Evolutionary conservation across 2,888 invertebrate genomes (phyloP), one percentile per base, ranked within the genome.

Genomic region (Mechanitis mazaeus): DNA sequence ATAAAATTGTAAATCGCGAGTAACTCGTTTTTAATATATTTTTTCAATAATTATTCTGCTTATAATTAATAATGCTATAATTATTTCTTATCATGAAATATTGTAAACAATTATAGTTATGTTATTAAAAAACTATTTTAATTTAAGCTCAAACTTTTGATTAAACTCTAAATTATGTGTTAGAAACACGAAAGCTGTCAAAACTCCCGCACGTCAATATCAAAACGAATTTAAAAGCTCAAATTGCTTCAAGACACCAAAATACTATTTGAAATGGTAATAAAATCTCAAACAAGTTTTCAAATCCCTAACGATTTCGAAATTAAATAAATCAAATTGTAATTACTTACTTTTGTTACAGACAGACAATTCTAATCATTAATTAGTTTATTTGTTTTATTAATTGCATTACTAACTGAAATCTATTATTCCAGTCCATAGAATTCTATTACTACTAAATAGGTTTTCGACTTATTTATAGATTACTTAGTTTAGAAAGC

Each of bases 151-250:
- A 75, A 78, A 78, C 73, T 72, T 78, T 81, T 77, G 74, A 76
- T 74, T 75, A 75, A 81, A 80, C 79, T 79, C 78, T 78, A 77
- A 83, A 80, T 84, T 81, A 85, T 78, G 79, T 71, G 72, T 72
- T 72, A 65, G 61, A 63, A 80, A 71, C 81, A 83, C 79, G 82
- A 81, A 20, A 20, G 1, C 20, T 20, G 20, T 1, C 20, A 20
- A 20, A 20, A 20, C 20, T 20, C 20, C 20, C 20, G 20, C 20
- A 20, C 20, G 20, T 20, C 20, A 20, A 20, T 20, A 20, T 20
- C 20, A 20, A 20, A 69, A 71, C 71, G 66, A 42, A 9, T 42
- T 42, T 42, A 9, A 42, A 42, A 6, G 42, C 42, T 3, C 2
- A 9, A 42, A 42, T 42, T 42, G 11, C 9, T 42, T 42, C 3